Evolutionary conservation across 2,888 invertebrate genomes (phyloP), one percentile per base, ranked within the genome.

Genomic region (Agrochola lota): DNA sequence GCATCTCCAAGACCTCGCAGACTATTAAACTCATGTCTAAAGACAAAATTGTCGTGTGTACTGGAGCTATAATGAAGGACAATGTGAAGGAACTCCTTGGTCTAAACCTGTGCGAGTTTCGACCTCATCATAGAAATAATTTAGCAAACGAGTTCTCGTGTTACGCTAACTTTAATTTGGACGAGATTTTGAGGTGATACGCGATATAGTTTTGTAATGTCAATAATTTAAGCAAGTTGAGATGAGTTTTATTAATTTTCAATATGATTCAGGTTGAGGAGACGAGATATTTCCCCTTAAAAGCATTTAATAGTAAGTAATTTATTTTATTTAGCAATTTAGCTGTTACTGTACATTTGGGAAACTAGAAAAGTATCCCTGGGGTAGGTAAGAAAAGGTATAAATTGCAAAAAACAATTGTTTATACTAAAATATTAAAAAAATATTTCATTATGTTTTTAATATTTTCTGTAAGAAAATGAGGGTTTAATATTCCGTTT

Each of bases 111-210:
- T 98, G 98, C 84, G 90, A 93, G 12, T 99, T 99, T 93, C 95
- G 97, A 87, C 99, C 99, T 0, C 97, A 97, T 74, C 99, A 99
- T 94, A 97, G 97, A 89, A 99, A 98, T 88, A 99, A 99, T 95
- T 97, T 99, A 91, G 99, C 98, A 0, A 99, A 99, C 96, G 98
- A 99, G 94, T 99, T 99, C 96, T 97, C 97, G 69, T 99, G 99
- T 95, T 99, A 97, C 95, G 97, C 99, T 66, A 99, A 99, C 96
- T 99, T 98, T 94, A 97, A 98, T 93, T 96, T 98, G 82, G 98
- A 98, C 91, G 88, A 87, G 12, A 84, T 90, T 40, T 80, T 96
- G 30, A 94, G 94, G 52, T 95, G 92, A 94, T 91, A 73, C 15
- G 15, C 8, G 7, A 20, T 23, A 4, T 52, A 63, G 23, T 55